Percentiles rank a stretch among this genome's conserved stretches.
These are phyloP conservation scores for Malurus melanocephalus DNA, from an alignment of 2,113 vertebrate genomes.

Conservation along the genomic window DNA sequence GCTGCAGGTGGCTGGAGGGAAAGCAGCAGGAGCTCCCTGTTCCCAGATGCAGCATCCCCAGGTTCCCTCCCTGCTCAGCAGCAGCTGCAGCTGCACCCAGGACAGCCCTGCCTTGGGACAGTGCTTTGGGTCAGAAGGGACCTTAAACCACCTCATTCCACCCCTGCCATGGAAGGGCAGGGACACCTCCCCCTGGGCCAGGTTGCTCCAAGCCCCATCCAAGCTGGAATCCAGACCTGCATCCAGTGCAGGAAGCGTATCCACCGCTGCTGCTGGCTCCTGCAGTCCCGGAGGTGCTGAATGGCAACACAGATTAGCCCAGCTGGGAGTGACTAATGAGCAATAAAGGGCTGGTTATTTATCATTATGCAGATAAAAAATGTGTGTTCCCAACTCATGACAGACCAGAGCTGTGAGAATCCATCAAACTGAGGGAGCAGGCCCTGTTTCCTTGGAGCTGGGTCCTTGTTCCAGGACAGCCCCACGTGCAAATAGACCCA, in stretches of 20 bases:
- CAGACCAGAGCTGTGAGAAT: rapidly evolving
- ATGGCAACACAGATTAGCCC: background rate
- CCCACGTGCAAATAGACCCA: background rate
- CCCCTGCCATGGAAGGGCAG: background rate
- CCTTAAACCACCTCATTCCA: background rate
- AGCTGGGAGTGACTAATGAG: background rate
- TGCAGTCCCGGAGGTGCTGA: background rate
- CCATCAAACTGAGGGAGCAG: background rate
- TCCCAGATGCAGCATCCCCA: background rate
- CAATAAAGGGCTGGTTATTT: background rate
- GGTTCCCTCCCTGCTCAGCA: background rate
- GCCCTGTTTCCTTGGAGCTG: background rate
- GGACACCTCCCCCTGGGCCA: background rate
- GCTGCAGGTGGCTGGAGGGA: background rate
- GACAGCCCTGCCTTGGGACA: background rate
- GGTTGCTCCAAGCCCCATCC: background rate
- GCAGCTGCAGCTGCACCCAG: background rate
- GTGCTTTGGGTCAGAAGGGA: background rate
- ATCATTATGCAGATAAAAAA: background rate
- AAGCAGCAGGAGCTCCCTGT: rapidly evolving
- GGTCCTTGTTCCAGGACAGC: background rate
- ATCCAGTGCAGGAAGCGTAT: rapidly evolving
- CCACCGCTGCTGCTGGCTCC: background rate
- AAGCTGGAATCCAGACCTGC: background rate
- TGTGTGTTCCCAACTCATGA: background rate